These are phyloP conservation scores for Laupala kohalensis DNA, from an alignment of 1,140 invertebrate species.

Conservation along the genomic window DNA sequence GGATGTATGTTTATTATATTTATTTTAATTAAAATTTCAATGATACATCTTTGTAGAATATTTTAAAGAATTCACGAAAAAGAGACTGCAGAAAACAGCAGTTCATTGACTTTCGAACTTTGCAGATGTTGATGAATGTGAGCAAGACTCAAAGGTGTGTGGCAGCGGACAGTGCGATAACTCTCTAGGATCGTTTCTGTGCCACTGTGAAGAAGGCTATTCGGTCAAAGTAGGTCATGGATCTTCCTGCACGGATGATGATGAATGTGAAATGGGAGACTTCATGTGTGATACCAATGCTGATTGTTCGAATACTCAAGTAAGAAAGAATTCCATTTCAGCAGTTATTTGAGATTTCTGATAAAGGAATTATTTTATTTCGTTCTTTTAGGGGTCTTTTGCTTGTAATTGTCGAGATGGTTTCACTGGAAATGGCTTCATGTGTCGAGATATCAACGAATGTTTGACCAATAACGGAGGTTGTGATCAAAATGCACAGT, in stretches of 20 bases:
- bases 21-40: not conserved
- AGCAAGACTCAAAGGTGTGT: slow-evolving; percentile 50
- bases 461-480: slow-evolving; percentile 67
- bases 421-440: slow-evolving; percentile 64
- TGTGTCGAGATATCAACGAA: slow-evolving; percentile 65
- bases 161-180: slow-evolving; percentile 62
- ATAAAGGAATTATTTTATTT: not conserved
- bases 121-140: slow-evolving; percentile 59
- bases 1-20: not conserved
- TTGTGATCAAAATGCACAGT: slow-evolving; percentile 73
- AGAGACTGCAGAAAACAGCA: too few relatives aligned
- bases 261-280: slow-evolving; percentile 65
- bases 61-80: too few relatives aligned
- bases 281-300: slow-evolving; percentile 68
- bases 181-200: slow-evolving; percentile 70
- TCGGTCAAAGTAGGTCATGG: slow-evolving; percentile 63
- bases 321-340: slow-evolving; percentile 23
- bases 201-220: slow-evolving; percentile 63
- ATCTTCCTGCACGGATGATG: slow-evolving; percentile 63
- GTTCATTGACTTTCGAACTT: too few relatives aligned
- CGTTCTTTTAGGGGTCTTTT: slow-evolving; percentile 48
- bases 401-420: slow-evolving; percentile 74
- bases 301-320: slow-evolving; percentile 65
- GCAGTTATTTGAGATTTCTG: not conserved
- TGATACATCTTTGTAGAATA: too few relatives aligned